Evolutionary conservation across 2,797 vertebrate species (phyloP), one percentile per base, ranked within the genome.

Genomic region (Cynodonichthys magdalenae): DNA sequence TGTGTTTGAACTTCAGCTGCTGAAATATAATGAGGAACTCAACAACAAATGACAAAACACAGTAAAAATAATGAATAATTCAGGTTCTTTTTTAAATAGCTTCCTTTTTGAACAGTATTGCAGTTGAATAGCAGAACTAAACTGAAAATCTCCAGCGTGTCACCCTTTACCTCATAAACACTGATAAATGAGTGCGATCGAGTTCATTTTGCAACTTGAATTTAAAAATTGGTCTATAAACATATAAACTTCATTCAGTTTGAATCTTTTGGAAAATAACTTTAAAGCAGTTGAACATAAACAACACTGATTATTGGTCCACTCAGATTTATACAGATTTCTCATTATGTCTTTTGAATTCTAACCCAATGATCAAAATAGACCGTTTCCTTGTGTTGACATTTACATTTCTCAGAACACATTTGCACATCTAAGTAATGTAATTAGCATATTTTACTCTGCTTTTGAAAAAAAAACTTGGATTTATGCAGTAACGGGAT

Each of bases 361-460:
- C 2, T 9, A 7, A 42, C 14, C 28, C 10, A 10, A 48, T 42
- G 18, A 73, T 75, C 34, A 47, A 49, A 66, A 70, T 31, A 18
- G 39, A 58, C 18, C 6, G 7, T 28, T 1, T 15, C 54, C 54
- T 60, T 64, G 54, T 42, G 49, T 66, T 27, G 28, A 51, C 42
- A 80, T 82, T 76, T 61, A 63, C 69, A 79, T 81, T 60, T 63
- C 56, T 74, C 59, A 69, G 28, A 66, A 53, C 54, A 31, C 55
- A 77, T 83, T 77, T 82, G 66, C 81, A 81, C 64, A 79, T 81
- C 59, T 68, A 56, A 72, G 71, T 56, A 12, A 20, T 24, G 24
- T 42, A 24, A 55, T 76, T 62, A 67, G 63, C 58, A 74, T 65
- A 67, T 63, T 12, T 59, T 50, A 47, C 54, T 71, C 67, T 67